Base-by-base conservation (phyloP, 2,888 invertebrate genomes). In the Polydesmus complanatus region DNA sequence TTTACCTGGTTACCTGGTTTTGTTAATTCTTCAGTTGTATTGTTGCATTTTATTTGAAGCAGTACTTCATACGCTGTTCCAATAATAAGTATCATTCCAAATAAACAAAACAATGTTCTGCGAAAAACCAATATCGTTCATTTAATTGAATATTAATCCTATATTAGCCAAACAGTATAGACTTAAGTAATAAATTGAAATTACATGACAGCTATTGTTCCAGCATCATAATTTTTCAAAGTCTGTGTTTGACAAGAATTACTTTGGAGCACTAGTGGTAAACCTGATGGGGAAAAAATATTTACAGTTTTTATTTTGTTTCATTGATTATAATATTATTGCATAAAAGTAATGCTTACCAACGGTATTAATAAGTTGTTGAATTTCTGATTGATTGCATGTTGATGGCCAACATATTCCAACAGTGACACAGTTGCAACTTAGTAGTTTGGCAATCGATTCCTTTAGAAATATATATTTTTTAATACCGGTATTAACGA, bases 331-430 rank as follows among this genome's bases (percentile, higher is more conserved):
- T n/a, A n/a, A n/a, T n/a, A n/a, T n/a, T n/a, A n/a, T n/a, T n/a
- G n/a, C n/a, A n/a, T n/a, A n/a, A n/a, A n/a, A n/a, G n/a, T n/a
- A n/a, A n/a, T n/a, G n/a, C 14, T 37, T 37, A 37, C 37, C 37
- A 37, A 14, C 37, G 14, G 14, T 14, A 37, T 37, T 37, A 37
- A 37, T 37, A 5, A 37, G 37, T 37, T 37, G 37, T 50, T 58
- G 22, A n/a, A 27, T 3, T 52, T 58, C 51, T 1, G 19, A 25
- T 58, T 50, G 51, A 8, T 26, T 51, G 52, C 58, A 58, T 2
- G 52, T 19, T 3, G 58, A 58, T 8, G 58, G 58, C 58, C 58
- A 58, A 19, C 58, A 58, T n/a, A 21, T 3, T 22, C 54, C 54
- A 14, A 37, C 37, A 14, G 37, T 37, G 37, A 37, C 37, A 14